These are phyloP conservation scores for Riparia riparia DNA, from an alignment of 2,113 vertebrate genomes.

Conservation along the genomic window DNA sequence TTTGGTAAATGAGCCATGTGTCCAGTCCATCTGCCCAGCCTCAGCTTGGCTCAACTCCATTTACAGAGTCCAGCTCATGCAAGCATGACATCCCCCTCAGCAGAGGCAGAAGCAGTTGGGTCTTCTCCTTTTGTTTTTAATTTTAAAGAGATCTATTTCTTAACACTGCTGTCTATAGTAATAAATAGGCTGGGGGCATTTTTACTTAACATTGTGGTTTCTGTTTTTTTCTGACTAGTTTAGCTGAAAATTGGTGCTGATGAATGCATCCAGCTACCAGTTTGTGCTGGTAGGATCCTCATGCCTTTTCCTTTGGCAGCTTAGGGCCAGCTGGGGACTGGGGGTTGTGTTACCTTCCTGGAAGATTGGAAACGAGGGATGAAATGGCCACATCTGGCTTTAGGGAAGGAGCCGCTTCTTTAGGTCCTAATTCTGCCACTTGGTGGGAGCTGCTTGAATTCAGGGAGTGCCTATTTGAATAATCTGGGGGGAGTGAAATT, in stretches of 20 bases:
- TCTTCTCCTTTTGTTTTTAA: neutral
- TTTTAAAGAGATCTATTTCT: neutral
- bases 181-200: neutral
- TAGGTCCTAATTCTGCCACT: neutral
- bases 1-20: conserved; percentile 8
- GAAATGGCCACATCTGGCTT: neutral
- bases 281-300: neutral
- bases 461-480: neutral
- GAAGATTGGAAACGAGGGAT: neutral
- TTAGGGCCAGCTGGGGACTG: neutral
- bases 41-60: neutral
- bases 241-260: neutral
- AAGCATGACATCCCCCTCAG: neutral
- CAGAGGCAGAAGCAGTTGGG: neutral
- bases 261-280: neutral
- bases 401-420: neutral
- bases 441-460: neutral
- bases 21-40: neutral
- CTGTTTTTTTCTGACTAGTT: neutral
- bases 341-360: neutral
- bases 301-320: neutral
- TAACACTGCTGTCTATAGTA: neutral
- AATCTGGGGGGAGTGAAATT: neutral
- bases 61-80: neutral
- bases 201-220: neutral